Percentiles rank a stretch among this genome's conserved stretches.
phyloP scores from a whole-genome alignment of 2,888 invertebrate genomes.

The Phlogophora meticulosa region DNA sequence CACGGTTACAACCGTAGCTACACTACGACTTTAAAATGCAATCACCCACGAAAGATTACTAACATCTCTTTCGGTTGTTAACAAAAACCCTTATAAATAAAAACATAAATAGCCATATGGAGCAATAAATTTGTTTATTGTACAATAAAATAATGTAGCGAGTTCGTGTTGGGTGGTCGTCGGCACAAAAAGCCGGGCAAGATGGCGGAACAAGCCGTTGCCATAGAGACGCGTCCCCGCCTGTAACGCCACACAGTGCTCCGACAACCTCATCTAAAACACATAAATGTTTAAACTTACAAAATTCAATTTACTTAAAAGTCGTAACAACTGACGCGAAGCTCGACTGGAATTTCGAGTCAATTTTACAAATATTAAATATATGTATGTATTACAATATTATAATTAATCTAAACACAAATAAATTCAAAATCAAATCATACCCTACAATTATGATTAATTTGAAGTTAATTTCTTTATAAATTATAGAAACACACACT shows the following conservation, averaged over 20 bases:
- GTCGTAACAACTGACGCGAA: not conserved
- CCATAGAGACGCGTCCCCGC: constrained; percentile 76
- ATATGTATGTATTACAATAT: not conserved
- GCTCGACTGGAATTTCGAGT: not conserved
- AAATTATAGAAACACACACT: constrained; percentile 25
- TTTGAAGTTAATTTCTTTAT: constrained; percentile 16
- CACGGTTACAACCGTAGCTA: constrained; percentile 57
- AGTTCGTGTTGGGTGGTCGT: constrained; percentile 89
- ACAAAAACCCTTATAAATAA: constrained; percentile 89
- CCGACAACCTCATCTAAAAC: constrained; percentile 24
- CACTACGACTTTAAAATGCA: constrained; percentile 69
- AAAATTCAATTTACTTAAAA: constrained; percentile 4
- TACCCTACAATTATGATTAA: constrained; percentile 12
- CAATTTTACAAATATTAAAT: not conserved
- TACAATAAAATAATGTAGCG: constrained; percentile 90
- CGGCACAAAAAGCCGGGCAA: constrained; percentile 82
- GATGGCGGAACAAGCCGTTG: constrained; percentile 80
- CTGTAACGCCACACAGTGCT: constrained; percentile 57
- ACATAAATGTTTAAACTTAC: constrained; percentile 20
- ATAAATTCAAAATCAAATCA: constrained; percentile 3
- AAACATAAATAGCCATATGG: constrained; percentile 90
- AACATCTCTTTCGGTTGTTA: constrained; percentile 78
- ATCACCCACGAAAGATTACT: constrained; percentile 81
- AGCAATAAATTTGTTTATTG: constrained; percentile 91
- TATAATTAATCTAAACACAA: not conserved